These are phyloP conservation scores for Chlorodrepanis virens DNA, from an alignment of 2,113 vertebrate species.

Conservation along the genomic window DNA sequence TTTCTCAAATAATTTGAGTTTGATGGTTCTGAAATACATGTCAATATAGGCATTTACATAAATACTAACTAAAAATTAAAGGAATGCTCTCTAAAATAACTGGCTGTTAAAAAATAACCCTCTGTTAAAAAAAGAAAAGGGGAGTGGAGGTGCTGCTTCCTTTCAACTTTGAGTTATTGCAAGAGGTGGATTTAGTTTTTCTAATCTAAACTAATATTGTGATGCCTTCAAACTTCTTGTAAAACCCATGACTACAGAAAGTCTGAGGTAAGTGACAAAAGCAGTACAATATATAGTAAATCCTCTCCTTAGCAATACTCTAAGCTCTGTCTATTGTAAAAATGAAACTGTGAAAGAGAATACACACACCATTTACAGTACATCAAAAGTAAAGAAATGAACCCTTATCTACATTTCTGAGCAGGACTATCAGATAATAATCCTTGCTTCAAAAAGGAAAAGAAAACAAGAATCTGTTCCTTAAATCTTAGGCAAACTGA, in stretches of 20 bases:
- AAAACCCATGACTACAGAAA: neutral
- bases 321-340: neutral
- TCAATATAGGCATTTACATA: neutral
- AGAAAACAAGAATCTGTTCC: neutral
- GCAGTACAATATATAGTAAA: neutral
- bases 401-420: slow-evolving; percentile 22
- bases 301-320: neutral
- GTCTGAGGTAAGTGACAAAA: neutral
- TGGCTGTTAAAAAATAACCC: neutral
- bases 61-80: neutral
- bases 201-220: slow-evolving; percentile 26
- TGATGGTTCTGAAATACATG: neutral
- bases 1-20: neutral
- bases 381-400: neutral
- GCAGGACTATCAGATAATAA: neutral
- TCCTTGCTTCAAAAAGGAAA: slow-evolving; percentile 2
- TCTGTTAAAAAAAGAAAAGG: neutral
- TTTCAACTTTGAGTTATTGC: neutral
- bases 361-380: neutral
- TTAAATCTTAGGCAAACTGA: neutral
- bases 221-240: neutral
- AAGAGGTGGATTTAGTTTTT: slow-evolving; percentile 21
- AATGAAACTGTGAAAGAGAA: neutral
- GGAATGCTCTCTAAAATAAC: neutral
- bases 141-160: neutral